Conservation (phyloP, 2,888 invertebrate species). For the Trachelus iudaicus region DNA sequence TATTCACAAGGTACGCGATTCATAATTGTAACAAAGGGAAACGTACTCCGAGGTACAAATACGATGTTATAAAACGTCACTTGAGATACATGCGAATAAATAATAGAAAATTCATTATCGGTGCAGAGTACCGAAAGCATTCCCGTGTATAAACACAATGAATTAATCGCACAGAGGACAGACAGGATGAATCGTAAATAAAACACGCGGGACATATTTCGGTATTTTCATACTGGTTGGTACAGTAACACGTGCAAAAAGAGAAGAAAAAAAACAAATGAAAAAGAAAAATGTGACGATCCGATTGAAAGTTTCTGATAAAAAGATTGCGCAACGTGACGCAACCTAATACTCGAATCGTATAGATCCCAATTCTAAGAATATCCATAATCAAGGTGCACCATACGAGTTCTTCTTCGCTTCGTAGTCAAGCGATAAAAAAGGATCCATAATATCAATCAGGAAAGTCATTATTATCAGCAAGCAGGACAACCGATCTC, state of each 20-base stretch:
- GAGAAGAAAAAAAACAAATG: background rate
- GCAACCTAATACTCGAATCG: background rate
- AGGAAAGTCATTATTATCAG: background rate
- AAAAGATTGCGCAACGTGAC: background rate
- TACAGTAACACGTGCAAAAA: background rate
- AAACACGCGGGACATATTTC: background rate
- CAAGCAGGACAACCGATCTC: background rate
- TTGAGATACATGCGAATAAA: slow-evolving; percentile 39
- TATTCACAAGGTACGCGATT: background rate
- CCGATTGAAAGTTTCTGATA: background rate
- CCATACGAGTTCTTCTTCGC: no score
- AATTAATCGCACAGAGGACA: background rate
- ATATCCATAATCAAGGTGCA: background rate
- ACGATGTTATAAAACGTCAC: background rate
- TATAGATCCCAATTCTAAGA: background rate
- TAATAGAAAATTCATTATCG: slow-evolving; percentile 46
- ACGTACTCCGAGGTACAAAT: background rate
- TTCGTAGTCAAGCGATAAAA: no score
- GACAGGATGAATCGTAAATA: background rate
- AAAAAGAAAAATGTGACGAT: background rate
- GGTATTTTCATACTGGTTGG: background rate
- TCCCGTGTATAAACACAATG: background rate
- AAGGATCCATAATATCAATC: background rate
- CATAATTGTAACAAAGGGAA: background rate
- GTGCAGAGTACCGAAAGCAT: background rate